phyloP scores from a whole-genome alignment of 2,113 vertebrate species.

The Alces alces region DNA sequence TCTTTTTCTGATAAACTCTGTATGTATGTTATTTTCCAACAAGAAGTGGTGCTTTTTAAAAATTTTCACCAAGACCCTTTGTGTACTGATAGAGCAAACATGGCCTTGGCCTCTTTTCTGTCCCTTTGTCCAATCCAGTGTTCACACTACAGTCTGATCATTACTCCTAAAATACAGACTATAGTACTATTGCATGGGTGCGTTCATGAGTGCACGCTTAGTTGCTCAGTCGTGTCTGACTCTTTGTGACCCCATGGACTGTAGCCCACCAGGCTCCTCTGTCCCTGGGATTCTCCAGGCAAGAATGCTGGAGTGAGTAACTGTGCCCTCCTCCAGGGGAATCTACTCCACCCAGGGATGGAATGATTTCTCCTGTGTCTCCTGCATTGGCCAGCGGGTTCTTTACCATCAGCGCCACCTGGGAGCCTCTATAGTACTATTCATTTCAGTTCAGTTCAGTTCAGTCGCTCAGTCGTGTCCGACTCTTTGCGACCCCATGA shows the following conservation, averaged over 20 bases:
- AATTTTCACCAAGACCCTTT: not conserved
- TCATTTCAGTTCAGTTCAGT: no score
- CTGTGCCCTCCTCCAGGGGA: not conserved
- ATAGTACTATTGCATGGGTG: no score
- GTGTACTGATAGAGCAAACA: not conserved
- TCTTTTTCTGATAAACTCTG: not conserved
- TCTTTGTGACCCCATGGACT: not conserved
- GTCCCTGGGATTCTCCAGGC: not conserved
- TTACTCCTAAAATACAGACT: not conserved
- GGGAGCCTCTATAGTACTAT: not conserved
- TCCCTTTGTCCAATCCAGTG: not conserved
- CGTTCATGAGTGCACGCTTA: accelerated
- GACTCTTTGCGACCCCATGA: no score
- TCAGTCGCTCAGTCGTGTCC: no score
- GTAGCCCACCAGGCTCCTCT: not conserved
- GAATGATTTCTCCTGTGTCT: not conserved
- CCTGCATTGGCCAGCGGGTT: not conserved
- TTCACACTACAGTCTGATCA: not conserved
- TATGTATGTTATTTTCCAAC: not conserved
- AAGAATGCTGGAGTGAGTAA: not conserved
- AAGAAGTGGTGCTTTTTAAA: not conserved
- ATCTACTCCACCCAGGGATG: not conserved
- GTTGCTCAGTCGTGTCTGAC: not conserved
- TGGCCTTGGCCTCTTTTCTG: not conserved
- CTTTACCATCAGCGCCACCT: not conserved